Evolutionary conservation across 1,140 invertebrate species (phyloP).

Genomic region (silkworm (Bombyx mori)): DNA sequence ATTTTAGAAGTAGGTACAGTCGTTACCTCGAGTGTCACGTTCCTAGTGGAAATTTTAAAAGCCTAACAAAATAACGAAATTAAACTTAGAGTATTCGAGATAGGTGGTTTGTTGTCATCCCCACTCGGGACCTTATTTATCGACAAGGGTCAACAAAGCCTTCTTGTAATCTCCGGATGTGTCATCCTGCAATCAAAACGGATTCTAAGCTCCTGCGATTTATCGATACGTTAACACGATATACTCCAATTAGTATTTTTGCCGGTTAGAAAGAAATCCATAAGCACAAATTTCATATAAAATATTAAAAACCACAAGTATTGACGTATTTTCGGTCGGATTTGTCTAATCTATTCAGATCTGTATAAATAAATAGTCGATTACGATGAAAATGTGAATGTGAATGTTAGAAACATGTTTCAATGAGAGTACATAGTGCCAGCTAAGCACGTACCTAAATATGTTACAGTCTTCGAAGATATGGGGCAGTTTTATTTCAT

Average conservation of each 20-base stretch:
- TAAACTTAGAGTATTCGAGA: conserved; percentile 33
- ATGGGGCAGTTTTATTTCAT: no score
- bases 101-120: conserved; percentile 40
- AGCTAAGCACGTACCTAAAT: no score
- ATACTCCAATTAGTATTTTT: neutral
- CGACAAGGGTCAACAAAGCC: conserved; percentile 85
- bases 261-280: neutral
- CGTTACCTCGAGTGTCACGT: conserved; percentile 3
- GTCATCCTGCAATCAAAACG: conserved; percentile 82
- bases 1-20: neutral
- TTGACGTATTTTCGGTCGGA: neutral
- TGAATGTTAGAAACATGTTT: conserved; percentile 1
- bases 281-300: neutral
- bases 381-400: neutral
- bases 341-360: conserved; percentile 25
- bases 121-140: conserved; percentile 65
- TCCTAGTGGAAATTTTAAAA: conserved; percentile 18
- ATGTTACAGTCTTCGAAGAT: no score
- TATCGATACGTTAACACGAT: conserved; percentile 4
- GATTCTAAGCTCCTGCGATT: conserved; percentile 34
- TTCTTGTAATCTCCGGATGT: conserved; percentile 94
- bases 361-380: conserved; percentile 26
- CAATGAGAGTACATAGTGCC: no score
- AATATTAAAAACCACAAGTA: neutral
- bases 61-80: conserved; percentile 56